These are phyloP conservation scores for Platycheirus albimanus DNA, from an alignment of 2,888 invertebrate species.

Conservation along the genomic window DNA sequence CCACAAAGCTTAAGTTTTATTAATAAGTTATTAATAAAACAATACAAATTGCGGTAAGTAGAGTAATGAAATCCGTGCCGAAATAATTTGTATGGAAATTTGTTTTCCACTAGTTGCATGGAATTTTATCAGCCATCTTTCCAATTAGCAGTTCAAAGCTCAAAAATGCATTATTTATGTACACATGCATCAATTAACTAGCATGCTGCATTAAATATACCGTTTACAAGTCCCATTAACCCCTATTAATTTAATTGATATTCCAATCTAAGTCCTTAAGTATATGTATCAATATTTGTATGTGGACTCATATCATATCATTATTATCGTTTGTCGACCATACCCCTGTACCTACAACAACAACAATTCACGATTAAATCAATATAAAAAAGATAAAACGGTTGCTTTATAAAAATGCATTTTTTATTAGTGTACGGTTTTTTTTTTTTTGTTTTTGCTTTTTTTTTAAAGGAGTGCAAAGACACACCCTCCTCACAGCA, in stretches of 20 bases:
- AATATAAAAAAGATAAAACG: slow-evolving; percentile 38
- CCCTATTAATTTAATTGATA: slow-evolving; percentile 44
- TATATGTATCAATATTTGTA: slow-evolving; percentile 30
- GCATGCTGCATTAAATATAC: slow-evolving; percentile 12
- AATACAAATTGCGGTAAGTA: too few species aligned
- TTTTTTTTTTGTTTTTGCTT: slow-evolving; percentile 25
- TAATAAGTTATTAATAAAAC: too few species aligned
- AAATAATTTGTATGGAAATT: too few species aligned
- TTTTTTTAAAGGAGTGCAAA: slow-evolving; percentile 21
- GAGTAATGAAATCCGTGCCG: too few species aligned
- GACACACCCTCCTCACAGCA: slow-evolving; percentile 41
- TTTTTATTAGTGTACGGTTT: not conserved
- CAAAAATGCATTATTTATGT: slow-evolving; percentile 6
- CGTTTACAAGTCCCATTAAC: slow-evolving; percentile 32
- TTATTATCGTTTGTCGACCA: slow-evolving; percentile 54
- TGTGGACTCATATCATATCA: slow-evolving; percentile 31
- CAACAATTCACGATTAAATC: slow-evolving; percentile 40
- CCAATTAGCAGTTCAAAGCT: not conserved
- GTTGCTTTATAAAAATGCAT: not conserved
- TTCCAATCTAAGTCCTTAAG: slow-evolving; percentile 31
- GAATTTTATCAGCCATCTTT: not conserved
- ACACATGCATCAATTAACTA: slow-evolving; percentile 22
- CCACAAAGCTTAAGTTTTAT: too few species aligned
- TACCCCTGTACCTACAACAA: not conserved
- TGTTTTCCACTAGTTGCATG: too few species aligned